Base-by-base conservation (phyloP, 2,888 invertebrate species). In the Dryomyza anilis region DNA sequence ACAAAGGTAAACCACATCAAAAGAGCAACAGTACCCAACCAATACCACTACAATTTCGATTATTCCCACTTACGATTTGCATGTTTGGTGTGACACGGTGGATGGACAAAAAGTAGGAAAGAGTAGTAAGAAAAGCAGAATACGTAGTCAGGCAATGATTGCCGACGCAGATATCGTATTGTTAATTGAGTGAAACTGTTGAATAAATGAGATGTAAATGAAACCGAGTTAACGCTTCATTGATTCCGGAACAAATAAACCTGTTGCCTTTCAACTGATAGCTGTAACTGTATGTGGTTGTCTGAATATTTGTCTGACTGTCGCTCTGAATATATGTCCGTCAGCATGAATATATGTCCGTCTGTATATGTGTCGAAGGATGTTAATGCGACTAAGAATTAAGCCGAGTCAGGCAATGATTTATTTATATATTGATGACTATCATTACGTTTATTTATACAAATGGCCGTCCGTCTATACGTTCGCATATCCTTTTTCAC, bases 121-220 rank as follows among this genome's bases (percentile, higher is more conserved):
- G 33, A 33, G 33, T 6, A 39, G 12, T 14, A n/a, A 39, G 39
- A 2, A 6, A 7, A n/a, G n/a, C 50, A 50, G 50, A n/a, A n/a
- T n/a, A 25, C 25, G 50, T 21, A 19, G 14, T 48, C n/a, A n/a
- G 23, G 25, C 25, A 21, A 50, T 50, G 23, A 50, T 12, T 7
- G 25, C 25, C 50, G n/a, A 8, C 12, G 12, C 7, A 48, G 55
- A 55, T 55, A 55, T 33, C 55, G 36, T 52, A 27, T 52, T 36
- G 25, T 50, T 60, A 60, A 52, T 60, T 60, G 39, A 60, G 60
- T 52, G 25, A 43, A 60, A 48, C 33, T 58, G 12, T 46, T 29
- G 36, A 46, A 48, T 60, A 60, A 50, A 52, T 52, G 33, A 48
- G 48, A 52, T 39, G 50, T 52, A 52, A 60, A 39, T 60, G 50